A percentile compares a stretch with the other conserved stretches of the same genome.
Conservation (phyloP, 2,797 vertebrate genomes). For the Poecile montanus region DNA sequence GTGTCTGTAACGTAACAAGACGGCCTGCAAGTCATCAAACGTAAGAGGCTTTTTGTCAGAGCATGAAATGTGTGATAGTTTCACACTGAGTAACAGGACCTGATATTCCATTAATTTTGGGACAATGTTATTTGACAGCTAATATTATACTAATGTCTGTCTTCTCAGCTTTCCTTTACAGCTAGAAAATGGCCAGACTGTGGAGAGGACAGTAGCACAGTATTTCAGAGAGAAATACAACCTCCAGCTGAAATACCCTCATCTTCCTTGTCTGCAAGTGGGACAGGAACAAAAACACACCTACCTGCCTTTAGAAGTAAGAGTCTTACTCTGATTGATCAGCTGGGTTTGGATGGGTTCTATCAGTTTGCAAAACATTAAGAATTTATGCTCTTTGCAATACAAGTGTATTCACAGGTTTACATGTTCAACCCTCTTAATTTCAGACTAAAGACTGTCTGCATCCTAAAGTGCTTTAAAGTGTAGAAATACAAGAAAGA, state of each 20-base stretch:
- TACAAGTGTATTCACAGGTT: neutral
- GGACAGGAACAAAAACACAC: slow-evolving; percentile 99
- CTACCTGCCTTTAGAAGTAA: slow-evolving; percentile 98
- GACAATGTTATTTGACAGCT: neutral
- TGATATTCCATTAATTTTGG: neutral
- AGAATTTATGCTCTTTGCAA: neutral
- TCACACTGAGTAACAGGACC: neutral
- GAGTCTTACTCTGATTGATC: neutral
- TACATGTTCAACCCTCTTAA: rapidly evolving
- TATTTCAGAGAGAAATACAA: slow-evolving; percentile 99
- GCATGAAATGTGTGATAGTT: neutral
- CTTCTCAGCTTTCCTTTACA: slow-evolving; percentile 92
- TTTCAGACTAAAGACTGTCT: neutral
- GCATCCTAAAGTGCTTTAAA: neutral
- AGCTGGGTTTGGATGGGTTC: neutral
- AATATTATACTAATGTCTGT: neutral
- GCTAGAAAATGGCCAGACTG: slow-evolving; percentile 97
- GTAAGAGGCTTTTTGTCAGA: slow-evolving; percentile 78
- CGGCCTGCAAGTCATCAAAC: slow-evolving; percentile 98
- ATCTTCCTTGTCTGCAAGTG: slow-evolving; percentile 98
- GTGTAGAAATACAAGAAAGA: neutral
- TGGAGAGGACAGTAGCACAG: slow-evolving; percentile 98
- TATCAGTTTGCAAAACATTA: neutral
- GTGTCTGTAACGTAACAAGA: slow-evolving; percentile 97
- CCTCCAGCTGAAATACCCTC: slow-evolving; percentile 97